Conservation (phyloP, 2,113 vertebrate genomes). For the Podilymbus podiceps region DNA sequence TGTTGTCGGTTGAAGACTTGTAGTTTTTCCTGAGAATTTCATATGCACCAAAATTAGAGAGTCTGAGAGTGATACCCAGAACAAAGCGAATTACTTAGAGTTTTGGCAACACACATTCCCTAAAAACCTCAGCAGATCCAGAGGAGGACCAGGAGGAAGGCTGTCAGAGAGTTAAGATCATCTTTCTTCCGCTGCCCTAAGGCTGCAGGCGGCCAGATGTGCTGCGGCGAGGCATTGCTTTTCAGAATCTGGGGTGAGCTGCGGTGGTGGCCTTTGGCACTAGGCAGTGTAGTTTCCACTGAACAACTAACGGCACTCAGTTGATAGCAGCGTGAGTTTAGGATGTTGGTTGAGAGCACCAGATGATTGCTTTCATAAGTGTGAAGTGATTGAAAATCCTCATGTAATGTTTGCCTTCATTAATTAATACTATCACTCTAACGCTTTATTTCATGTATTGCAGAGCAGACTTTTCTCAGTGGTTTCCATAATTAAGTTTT, state of each 20-base stretch:
- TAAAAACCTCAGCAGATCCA: background rate
- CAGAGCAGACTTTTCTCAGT: background rate
- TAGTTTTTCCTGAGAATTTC: background rate
- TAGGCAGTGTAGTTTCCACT: background rate
- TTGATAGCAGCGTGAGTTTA: background rate
- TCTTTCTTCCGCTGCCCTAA: background rate
- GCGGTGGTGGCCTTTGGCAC: background rate
- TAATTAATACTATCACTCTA: background rate
- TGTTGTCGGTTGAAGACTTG: background rate
- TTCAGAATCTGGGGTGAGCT: background rate
- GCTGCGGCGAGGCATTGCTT: background rate
- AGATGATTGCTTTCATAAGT: background rate
- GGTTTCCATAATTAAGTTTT: background rate
- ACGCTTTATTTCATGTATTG: background rate
- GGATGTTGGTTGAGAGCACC: background rate
- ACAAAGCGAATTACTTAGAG: background rate
- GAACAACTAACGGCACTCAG: too few relatives aligned
- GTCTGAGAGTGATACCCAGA: background rate
- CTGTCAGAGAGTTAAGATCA: background rate
- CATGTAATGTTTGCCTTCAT: background rate
- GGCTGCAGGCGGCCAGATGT: fast-evolving
- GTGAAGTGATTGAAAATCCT: background rate
- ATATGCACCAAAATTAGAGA: background rate
- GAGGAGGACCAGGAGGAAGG: background rate
- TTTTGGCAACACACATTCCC: background rate